phyloP scores from a whole-genome alignment of 2,797 vertebrate species.

The Threskiornis aethiopicus region DNA sequence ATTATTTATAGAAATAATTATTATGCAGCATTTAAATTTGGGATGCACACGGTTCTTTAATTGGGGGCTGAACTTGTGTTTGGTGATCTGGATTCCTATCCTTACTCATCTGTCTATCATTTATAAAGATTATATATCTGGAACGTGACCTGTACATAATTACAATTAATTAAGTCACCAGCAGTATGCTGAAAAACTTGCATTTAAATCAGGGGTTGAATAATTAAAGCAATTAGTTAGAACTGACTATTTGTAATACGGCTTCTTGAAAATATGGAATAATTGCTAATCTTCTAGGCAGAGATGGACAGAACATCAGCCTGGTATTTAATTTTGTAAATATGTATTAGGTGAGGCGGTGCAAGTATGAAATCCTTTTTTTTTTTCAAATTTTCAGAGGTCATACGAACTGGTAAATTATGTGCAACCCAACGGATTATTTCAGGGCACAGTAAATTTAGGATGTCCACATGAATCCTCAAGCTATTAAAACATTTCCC shows the following conservation, averaged over 20 bases:
- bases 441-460: not conserved
- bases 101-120: conserved; percentile 71
- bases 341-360: conserved; percentile 29
- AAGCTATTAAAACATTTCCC: not conserved
- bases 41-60: conserved; percentile 20
- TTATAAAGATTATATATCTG: conserved; percentile 68
- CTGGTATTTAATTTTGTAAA: conserved; percentile 57
- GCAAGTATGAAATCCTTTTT: not conserved
- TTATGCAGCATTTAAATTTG: conserved; percentile 22
- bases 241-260: conserved; percentile 62
- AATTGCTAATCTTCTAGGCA: conserved; percentile 52
- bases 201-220: conserved; percentile 73
- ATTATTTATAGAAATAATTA: conserved; percentile 69
- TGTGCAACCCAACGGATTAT: fast-evolving
- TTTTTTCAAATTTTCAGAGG: not conserved
- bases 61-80: conserved; percentile 51
- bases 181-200: conserved; percentile 75
- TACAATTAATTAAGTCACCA: conserved; percentile 78
- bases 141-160: conserved; percentile 71
- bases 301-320: conserved; percentile 45
- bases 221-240: conserved; percentile 74
- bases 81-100: conserved; percentile 73
- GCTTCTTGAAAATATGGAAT: conserved; percentile 66
- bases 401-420: not conserved
- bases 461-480: not conserved